Evolutionary conservation across 2,797 vertebrate species (phyloP).

Genomic region (Eulemur albifrons): DNA sequence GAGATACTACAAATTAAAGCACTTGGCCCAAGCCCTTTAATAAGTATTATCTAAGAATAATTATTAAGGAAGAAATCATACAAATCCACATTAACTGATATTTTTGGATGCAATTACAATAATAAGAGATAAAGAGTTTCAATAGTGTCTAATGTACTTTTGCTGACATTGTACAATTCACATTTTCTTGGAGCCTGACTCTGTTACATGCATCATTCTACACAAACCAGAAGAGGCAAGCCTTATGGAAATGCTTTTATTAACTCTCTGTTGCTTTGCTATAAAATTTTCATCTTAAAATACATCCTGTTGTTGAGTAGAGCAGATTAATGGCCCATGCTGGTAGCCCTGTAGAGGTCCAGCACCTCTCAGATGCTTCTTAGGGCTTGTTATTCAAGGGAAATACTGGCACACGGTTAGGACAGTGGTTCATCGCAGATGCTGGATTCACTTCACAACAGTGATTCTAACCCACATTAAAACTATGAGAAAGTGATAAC

Average conservation of each 20-base stretch:
- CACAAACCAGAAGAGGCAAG: neutral
- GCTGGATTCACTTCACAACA: neutral
- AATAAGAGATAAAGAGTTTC: neutral
- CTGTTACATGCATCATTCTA: neutral
- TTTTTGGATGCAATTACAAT: neutral
- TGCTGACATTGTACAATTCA: neutral
- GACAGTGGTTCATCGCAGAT: neutral
- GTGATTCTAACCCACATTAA: neutral
- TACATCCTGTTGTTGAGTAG: neutral
- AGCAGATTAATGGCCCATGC: no score
- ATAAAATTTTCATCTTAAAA: neutral
- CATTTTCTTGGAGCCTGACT: neutral
- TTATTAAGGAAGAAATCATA: neutral
- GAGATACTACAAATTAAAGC: neutral
- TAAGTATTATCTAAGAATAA: neutral
- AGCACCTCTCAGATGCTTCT: neutral
- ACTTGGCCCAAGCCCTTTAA: neutral
- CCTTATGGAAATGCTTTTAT: neutral
- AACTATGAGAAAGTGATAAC: neutral
- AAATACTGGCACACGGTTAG: neutral
- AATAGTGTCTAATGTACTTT: neutral
- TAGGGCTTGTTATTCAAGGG: neutral
- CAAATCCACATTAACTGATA: neutral
- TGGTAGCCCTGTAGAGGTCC: neutral
- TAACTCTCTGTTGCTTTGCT: neutral